These are phyloP conservation scores for Oreotrochilus melanogaster DNA, from an alignment of 2,113 vertebrate genomes.

Conservation along the genomic window DNA sequence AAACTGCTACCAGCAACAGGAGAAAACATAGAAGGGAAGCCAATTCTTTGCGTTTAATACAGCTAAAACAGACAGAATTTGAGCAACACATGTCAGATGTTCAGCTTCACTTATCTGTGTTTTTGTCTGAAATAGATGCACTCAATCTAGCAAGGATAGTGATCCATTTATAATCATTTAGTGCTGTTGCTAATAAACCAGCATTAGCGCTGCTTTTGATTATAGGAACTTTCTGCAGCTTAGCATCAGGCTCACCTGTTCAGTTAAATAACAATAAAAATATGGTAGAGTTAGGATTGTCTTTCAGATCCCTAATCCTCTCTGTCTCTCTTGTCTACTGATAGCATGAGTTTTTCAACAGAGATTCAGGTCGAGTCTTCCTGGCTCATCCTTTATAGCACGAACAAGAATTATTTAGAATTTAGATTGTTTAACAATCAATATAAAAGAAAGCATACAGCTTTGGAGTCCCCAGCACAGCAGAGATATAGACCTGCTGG, in stretches of 20 bases:
- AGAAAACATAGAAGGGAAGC: conserved; percentile 8
- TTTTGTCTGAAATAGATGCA: conserved; percentile 1
- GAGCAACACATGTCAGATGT: background rate
- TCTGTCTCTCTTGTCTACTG: background rate
- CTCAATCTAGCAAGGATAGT: background rate
- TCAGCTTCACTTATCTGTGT: background rate
- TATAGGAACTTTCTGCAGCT: background rate
- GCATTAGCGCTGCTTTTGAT: background rate
- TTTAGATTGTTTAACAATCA: background rate
- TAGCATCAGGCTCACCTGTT: background rate
- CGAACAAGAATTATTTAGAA: background rate
- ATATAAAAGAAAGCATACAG: background rate
- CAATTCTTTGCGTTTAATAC: conserved; percentile 62
- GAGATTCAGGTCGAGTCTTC: background rate
- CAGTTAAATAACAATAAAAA: background rate
- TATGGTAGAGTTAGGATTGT: background rate
- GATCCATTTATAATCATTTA: background rate
- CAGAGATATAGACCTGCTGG: too few relatives aligned
- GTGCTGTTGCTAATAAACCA: background rate
- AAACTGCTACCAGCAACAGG: conserved; percentile 19
- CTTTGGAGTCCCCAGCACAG: too few relatives aligned
- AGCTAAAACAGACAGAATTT: conserved; percentile 46
- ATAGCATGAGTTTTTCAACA: background rate
- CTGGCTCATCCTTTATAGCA: background rate
- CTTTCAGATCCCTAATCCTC: background rate